Evolutionary conservation across 1,140 invertebrate species (phyloP), one percentile per base, ranked within the genome.

Genomic region (Asbolus verrucosus): DNA sequence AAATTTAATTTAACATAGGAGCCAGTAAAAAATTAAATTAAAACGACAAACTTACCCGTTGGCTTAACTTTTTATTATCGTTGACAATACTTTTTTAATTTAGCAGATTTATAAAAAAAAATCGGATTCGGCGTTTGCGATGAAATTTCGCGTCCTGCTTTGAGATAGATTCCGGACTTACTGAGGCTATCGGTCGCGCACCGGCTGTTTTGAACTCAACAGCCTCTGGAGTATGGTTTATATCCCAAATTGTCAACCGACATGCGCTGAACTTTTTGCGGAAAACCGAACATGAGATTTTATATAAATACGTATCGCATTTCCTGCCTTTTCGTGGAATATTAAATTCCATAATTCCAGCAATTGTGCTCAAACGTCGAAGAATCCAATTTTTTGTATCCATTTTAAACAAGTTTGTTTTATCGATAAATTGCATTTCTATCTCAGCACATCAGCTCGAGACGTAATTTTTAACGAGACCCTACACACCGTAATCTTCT

Each of bases 171-270:
- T 6, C 18, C 36, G 19, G 41, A 63, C 11, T 11, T 63, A 63
- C 61, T 63, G 61, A 41, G 14, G 54, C 30, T 61, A 61, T 31
- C 61, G 61, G 33, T 33, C 61, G 61, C 61, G 33, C 61, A 63
- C 33, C 33, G 33, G 39, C 61, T 39, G 61, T 63, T 63, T 41
- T 63, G 33, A 63, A 63, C 33, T 41, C 24, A 39, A 8, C 61
- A 63, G 18, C 61, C 33, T 33, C 36, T 19, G 33, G 61, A n/a
- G n/a, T 33, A 1, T 33, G 11, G 21, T 21, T 1, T 36, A 54
- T 21, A 27, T 54, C 46, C 46, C 6, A 63, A 41, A 63, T 27
- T 19, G 39, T 63, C 33, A 27, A 63, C 36, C n/a, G 39, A 13
- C 61, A 63, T 63, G 61, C 61, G 61, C 61, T 41, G 33, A 63